Percentiles rank a stretch among this genome's conserved stretches.
These are phyloP conservation scores for Scleropages formosus DNA, from an alignment of 2,797 vertebrate genomes.

Conservation along the genomic window DNA sequence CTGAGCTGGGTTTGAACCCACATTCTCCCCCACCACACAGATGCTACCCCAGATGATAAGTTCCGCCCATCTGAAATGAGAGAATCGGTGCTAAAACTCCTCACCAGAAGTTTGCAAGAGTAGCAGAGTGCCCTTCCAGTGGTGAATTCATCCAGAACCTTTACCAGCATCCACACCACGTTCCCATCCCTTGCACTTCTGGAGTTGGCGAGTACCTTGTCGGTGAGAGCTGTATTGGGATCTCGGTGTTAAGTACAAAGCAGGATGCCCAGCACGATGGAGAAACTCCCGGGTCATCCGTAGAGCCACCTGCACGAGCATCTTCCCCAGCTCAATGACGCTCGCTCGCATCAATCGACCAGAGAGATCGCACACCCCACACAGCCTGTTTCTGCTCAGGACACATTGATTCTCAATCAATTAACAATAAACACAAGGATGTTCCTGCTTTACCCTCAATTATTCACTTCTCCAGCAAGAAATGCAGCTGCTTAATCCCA, in stretches of 20 bases:
- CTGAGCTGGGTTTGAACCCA: too few species aligned
- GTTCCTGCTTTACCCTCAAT: conserved; percentile 35
- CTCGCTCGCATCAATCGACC: conserved; percentile 35
- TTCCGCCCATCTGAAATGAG: neutral
- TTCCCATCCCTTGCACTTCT: neutral
- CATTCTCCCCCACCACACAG: too few species aligned
- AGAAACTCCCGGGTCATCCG: neutral
- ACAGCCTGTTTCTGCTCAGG: conserved; percentile 26
- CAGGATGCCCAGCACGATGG: neutral
- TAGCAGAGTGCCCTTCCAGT: neutral
- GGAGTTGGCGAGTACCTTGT: neutral
- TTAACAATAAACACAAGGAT: conserved; percentile 47
- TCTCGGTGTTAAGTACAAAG: neutral
- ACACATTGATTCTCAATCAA: conserved; percentile 43
- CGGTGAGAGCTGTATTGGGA: neutral
- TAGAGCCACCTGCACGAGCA: too few species aligned
- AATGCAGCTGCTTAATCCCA: conserved; percentile 47
- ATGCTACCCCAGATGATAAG: too few species aligned
- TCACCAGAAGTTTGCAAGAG: neutral
- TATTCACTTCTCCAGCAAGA: conserved; percentile 40
- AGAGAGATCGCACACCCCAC: conserved; percentile 22
- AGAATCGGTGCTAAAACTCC: conserved; percentile 14
- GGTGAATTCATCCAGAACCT: neutral
- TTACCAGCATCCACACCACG: neutral
- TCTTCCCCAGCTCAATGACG: conserved; percentile 12